These are phyloP conservation scores for Ictalurus punctatus DNA, from an alignment of 2,113 vertebrate genomes.

Conservation along the genomic window DNA sequence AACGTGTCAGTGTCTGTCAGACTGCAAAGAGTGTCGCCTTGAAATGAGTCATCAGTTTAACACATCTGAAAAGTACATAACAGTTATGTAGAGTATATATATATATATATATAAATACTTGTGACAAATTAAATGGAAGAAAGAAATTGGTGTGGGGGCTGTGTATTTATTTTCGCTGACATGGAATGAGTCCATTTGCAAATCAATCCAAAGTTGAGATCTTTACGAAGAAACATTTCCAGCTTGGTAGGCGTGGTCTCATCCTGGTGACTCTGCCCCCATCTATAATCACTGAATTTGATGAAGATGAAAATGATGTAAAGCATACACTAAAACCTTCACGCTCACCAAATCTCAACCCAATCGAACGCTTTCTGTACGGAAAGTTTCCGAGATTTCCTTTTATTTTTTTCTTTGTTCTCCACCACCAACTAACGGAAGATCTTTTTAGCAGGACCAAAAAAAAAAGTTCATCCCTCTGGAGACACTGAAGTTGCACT, in stretches of 20 bases:
- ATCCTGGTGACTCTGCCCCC: neutral
- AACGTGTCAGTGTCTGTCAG: neutral
- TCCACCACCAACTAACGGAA: neutral
- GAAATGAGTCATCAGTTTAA: neutral
- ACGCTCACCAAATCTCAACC: neutral
- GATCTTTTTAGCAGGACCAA: neutral
- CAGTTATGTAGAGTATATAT: neutral
- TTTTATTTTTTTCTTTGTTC: neutral
- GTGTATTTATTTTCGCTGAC: neutral
- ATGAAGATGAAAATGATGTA: neutral
- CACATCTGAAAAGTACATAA: neutral
- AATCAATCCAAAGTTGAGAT: neutral
- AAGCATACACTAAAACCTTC: neutral
- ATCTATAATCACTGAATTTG: neutral
- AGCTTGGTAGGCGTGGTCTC: neutral
- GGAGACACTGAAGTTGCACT: neutral
- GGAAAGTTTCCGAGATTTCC: neutral
- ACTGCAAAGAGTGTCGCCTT: neutral
- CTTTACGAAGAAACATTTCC: neutral
- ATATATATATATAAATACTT: neutral
- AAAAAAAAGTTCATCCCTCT: neutral
- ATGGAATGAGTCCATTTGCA: neutral
- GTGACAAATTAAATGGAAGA: neutral
- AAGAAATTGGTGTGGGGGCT: neutral
- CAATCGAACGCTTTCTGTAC: no score